Evolutionary conservation across 2,888 invertebrate genomes (phyloP).

Genomic region (Tipula unca): DNA sequence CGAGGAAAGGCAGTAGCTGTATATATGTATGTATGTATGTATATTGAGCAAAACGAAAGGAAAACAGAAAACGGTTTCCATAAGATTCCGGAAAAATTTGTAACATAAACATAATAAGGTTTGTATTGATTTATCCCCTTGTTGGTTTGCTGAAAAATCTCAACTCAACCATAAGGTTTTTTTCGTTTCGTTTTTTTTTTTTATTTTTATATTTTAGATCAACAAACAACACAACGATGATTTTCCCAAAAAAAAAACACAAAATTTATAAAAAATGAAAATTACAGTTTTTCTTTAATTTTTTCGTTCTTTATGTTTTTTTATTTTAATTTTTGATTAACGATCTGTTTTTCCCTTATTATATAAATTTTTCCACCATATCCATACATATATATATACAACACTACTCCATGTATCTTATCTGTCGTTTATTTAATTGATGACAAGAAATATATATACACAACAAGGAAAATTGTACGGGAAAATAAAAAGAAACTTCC

Average conservation of each 20-base stretch:
- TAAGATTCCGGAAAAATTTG: background rate
- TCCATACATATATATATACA: background rate
- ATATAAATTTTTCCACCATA: background rate
- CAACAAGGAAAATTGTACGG: background rate
- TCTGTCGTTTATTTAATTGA: conserved; percentile 14
- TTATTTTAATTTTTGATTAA: background rate
- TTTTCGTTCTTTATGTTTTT: too few relatives aligned
- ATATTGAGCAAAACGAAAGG: background rate
- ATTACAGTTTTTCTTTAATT: background rate
- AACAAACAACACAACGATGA: conserved; percentile 8
- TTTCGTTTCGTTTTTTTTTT: background rate
- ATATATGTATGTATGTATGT: background rate
- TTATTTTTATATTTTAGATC: background rate
- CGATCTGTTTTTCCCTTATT: background rate
- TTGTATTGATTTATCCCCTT: background rate
- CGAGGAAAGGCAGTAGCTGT: background rate
- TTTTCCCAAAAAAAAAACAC: background rate
- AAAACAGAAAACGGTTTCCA: background rate
- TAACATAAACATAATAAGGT: background rate
- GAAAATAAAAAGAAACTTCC: background rate
- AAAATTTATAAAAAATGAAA: too few relatives aligned
- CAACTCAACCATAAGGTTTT: background rate
- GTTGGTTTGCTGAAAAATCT: background rate
- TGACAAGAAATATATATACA: background rate
- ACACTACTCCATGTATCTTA: background rate